A percentile compares a stretch with the other conserved stretches of the same genome.
phyloP scores from a whole-genome alignment of 2,888 invertebrate genomes.

The Danaus chrysippus region DNA sequence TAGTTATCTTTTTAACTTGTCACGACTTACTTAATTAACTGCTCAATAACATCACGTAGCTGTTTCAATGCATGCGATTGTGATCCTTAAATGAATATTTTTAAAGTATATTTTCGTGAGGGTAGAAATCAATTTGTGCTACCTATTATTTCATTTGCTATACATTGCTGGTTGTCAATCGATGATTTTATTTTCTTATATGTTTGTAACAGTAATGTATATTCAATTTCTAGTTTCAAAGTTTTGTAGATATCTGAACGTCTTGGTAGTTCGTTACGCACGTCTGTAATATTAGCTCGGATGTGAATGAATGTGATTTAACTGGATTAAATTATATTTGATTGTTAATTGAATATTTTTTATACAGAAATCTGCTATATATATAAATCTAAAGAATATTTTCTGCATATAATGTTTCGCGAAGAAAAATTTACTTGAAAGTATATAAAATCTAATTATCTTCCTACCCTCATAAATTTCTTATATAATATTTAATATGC shows the following conservation, averaged over 20 bases:
- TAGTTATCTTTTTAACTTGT: conserved; percentile 23
- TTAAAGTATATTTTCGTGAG: conserved; percentile 5
- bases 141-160: conserved; percentile 20
- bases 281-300: conserved; percentile 33
- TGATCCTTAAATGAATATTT: conserved; percentile 22
- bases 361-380: conserved; percentile 2
- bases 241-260: conserved; percentile 40
- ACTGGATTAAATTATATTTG: conserved; percentile 8
- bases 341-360: conserved; percentile 1
- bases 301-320: conserved; percentile 21
- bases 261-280: conserved; percentile 47
- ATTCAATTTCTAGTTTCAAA: conserved; percentile 32
- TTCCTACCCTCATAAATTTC: too few relatives aligned
- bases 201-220: conserved; percentile 30
- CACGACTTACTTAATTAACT: conserved; percentile 53
- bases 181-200: conserved; percentile 10
- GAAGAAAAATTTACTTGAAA: too few relatives aligned
- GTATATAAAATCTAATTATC: too few relatives aligned
- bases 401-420: too few relatives aligned
- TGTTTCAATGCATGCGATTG: conserved; percentile 30
- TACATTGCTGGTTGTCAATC: conserved; percentile 25
- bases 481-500: too few relatives aligned
- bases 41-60: conserved; percentile 60
- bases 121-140: conserved; percentile 8
- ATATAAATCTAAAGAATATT: not conserved